Percentiles rank a stretch among this genome's conserved stretches.
Evolutionary conservation across 2,113 vertebrate genomes (phyloP).

Genomic region (Porphyrio hochstetteri): DNA sequence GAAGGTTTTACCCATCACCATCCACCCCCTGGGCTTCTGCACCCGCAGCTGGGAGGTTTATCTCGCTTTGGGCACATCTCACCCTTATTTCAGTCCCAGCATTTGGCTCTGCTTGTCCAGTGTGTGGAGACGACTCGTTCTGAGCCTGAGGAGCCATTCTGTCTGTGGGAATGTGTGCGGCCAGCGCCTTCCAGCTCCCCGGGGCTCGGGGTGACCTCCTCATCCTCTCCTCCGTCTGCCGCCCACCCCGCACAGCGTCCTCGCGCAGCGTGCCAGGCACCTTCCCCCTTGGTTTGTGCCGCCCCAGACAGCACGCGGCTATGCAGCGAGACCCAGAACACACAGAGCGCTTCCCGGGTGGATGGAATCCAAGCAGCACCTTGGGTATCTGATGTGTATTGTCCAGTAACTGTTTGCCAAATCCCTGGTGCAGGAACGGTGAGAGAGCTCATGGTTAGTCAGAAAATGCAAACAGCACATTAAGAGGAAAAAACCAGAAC

Average conservation of each 20-base stretch:
- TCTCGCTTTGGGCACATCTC: background rate
- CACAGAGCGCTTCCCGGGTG: background rate
- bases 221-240: background rate
- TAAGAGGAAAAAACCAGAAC: too few relatives aligned
- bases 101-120: background rate
- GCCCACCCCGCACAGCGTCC: background rate
- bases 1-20: background rate
- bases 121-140: fast-evolving
- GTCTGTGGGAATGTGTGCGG: background rate
- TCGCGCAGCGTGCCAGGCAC: background rate
- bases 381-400: background rate
- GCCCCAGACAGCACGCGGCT: background rate
- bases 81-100: background rate
- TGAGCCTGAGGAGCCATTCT: background rate
- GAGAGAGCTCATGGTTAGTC: background rate
- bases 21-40: background rate
- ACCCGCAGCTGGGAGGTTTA: fast-evolving
- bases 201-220: background rate
- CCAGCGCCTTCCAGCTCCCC: background rate
- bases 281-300: background rate
- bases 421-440: background rate
- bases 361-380: background rate
- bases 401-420: conserved; percentile 33
- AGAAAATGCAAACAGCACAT: background rate
- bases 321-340: background rate